Conservation (phyloP, 2,113 vertebrate species). For the Corydoras sp. region DNA sequence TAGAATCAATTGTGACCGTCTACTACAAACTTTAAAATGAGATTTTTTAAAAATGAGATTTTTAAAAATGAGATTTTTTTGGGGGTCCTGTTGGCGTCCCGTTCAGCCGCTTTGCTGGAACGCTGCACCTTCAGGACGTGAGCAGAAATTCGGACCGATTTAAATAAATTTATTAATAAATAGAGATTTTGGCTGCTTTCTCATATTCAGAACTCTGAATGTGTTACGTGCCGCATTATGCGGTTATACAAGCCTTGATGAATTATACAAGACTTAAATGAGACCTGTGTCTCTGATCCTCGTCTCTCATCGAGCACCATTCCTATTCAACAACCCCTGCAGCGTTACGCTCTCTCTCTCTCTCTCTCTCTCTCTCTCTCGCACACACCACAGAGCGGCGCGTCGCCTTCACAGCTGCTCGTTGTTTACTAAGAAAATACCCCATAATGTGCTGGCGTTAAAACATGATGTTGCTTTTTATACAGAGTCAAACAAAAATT, state of each 20-base stretch:
- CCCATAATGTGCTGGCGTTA: neutral
- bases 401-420: slow-evolving; percentile 11
- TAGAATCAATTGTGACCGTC: too few relatives aligned
- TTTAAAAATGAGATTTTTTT: too few relatives aligned
- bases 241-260: slow-evolving; percentile 35
- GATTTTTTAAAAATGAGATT: too few relatives aligned
- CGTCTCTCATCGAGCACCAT: slow-evolving; percentile 3
- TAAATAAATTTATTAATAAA: too few relatives aligned
- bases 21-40: too few relatives aligned
- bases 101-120: too few relatives aligned
- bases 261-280: slow-evolving; percentile 32
- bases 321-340: slow-evolving; percentile 6
- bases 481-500: too few relatives aligned
- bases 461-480: neutral
- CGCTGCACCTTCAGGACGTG: too few relatives aligned
- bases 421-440: slow-evolving; percentile 20
- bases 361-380: neutral
- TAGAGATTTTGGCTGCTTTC: neutral
- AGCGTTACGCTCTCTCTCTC: neutral
- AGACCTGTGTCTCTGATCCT: slow-evolving; percentile 24
- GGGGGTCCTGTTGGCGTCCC: too few relatives aligned
- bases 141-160: too few relatives aligned
- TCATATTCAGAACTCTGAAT: slow-evolving; percentile 9
- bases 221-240: too few relatives aligned
- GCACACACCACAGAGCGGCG: slow-evolving; percentile 1